phyloP scores from a whole-genome alignment of 2,113 vertebrate genomes.

The Ploceus nigricollis region DNA sequence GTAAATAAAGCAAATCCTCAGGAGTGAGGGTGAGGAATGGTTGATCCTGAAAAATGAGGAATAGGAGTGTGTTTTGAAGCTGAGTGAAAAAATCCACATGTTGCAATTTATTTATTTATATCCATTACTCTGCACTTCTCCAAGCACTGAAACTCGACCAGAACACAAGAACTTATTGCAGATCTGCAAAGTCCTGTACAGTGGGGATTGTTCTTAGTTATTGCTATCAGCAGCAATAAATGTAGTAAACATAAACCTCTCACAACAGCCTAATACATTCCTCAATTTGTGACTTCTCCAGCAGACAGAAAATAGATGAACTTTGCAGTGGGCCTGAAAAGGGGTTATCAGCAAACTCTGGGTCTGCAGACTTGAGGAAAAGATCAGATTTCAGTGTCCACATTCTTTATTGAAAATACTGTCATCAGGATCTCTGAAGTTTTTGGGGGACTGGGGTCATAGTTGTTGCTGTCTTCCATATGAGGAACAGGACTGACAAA shows the following conservation, averaged over 20 bases:
- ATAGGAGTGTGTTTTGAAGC: background rate
- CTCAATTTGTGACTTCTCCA: background rate
- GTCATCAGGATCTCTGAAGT: background rate
- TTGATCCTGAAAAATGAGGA: slow-evolving; percentile 21
- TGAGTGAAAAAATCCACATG: background rate
- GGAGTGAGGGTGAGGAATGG: slow-evolving; percentile 10
- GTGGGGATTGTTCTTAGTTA: slow-evolving; percentile 23
- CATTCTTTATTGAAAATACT: background rate
- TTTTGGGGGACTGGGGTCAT: background rate
- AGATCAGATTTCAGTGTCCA: background rate
- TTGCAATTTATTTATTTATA: slow-evolving; percentile 46
- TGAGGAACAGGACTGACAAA: background rate
- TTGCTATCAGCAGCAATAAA: slow-evolving; percentile 53
- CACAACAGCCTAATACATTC: background rate
- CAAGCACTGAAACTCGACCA: background rate
- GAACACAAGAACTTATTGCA: slow-evolving; percentile 28
- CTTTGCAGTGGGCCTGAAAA: background rate
- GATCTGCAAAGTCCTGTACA: slow-evolving; percentile 23
- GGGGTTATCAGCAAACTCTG: background rate
- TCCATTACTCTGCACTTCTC: slow-evolving; percentile 32
- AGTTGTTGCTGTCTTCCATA: background rate
- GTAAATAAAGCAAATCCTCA: slow-evolving; percentile 34
- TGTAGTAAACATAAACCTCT: slow-evolving; percentile 39
- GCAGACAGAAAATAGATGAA: background rate
- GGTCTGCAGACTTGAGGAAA: background rate